A percentile compares a stretch with the other conserved stretches of the same genome.
phyloP scores from a whole-genome alignment of 2,888 invertebrate species.

The Pyrrhosoma nymphula region DNA sequence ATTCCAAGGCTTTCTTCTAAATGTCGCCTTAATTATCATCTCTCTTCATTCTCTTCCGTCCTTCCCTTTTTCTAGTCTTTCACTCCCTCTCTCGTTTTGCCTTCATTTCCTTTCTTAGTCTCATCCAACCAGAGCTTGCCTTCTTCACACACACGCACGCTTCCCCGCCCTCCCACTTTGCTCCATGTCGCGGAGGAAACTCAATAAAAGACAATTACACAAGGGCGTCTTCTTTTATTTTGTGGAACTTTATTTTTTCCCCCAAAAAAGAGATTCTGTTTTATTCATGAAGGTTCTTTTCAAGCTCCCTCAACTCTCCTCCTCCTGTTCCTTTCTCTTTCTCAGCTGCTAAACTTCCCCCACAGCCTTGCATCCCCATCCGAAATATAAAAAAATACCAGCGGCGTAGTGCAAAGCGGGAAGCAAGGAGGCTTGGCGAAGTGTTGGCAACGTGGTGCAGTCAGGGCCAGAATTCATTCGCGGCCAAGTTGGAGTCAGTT shows the following conservation, averaged over 20 bases:
- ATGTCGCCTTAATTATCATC: neutral
- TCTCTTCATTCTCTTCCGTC: neutral
- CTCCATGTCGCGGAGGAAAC: neutral
- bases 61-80: neutral
- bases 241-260: neutral
- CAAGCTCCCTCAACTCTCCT: neutral
- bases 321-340: neutral
- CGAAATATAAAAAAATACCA: neutral
- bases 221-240: neutral
- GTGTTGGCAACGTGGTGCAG: neutral
- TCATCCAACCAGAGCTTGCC: neutral
- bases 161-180: neutral
- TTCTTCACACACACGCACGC: neutral
- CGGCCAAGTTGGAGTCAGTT: neutral
- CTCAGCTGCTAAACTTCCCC: neutral
- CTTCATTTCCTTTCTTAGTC: neutral
- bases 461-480: neutral
- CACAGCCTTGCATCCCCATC: neutral
- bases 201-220: conserved; percentile 29
- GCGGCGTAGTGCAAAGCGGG: neutral
- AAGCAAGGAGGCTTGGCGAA: neutral
- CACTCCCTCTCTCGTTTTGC: neutral
- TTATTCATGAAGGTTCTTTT: conserved; percentile 22
- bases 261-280: neutral
- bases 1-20: neutral